Percentiles rank a stretch among this genome's conserved stretches.
Conservation (phyloP, 2,797 vertebrate species). For the Cossypha dichroa region DNA sequence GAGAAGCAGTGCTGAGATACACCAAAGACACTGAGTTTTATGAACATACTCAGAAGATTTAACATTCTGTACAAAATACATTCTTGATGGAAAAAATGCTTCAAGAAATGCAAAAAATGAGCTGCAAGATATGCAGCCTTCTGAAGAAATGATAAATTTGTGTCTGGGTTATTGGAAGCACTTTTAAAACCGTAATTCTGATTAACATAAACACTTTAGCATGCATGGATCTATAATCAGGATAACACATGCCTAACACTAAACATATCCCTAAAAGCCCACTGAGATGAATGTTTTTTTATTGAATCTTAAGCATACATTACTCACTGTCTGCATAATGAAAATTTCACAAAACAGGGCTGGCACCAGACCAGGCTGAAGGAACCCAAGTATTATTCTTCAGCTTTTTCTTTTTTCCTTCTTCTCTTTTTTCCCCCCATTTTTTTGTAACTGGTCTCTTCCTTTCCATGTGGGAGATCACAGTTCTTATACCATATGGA, state of each 20-base stretch:
- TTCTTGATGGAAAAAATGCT: not conserved
- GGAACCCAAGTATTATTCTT: not conserved
- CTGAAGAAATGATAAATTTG: not conserved
- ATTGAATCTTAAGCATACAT: not conserved
- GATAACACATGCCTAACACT: not conserved
- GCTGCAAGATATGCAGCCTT: not conserved
- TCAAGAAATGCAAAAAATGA: not conserved
- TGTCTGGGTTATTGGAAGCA: conserved; percentile 10
- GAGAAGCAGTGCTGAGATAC: not conserved
- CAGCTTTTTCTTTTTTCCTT: not conserved
- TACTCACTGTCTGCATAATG: conserved; percentile 7
- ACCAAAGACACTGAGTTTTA: not conserved
- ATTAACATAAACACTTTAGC: conserved; percentile 18
- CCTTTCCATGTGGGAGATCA: conserved; percentile 57
- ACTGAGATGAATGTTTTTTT: not conserved
- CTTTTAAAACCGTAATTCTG: not conserved
- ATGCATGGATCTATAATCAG: not conserved
- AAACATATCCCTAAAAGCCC: not conserved
- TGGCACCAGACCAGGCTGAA: not conserved
- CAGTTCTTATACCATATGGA: conserved; percentile 62
- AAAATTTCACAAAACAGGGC: not conserved
- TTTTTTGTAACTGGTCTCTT: conserved; percentile 34
- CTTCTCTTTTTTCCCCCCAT: not conserved
- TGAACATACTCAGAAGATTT: not conserved
- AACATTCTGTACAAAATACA: not conserved